Evolutionary conservation across 2,888 invertebrate species (phyloP), one percentile per base, ranked within the genome.

Genomic region (Pecten maximus): DNA sequence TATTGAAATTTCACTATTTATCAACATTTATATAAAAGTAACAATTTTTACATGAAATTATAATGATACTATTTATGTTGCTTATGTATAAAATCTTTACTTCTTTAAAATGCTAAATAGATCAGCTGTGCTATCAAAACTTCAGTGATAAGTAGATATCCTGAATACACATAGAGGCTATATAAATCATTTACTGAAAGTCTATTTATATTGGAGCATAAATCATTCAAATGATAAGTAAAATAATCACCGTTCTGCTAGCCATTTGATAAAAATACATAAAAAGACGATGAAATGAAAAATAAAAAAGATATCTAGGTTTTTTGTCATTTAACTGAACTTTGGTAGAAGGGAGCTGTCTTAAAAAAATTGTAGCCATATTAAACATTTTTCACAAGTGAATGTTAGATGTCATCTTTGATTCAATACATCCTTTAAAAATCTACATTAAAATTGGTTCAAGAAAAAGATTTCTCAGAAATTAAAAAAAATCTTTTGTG

Each of bases 161-260:
- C 15, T 74, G 4, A 28, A 10, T 35, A 23, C 8, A 74, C 6
- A 3, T 35, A 35, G 6, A 60, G 23, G 23, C 6, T n/a, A 23
- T 60, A n/a, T 60, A 60, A n/a, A 60, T 60, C 60, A n/a, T 60
- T 74, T 74, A 74, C 28, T 35, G 74, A 74, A 74, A 74, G 28
- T 74, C 74, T 74, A 16, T 74, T 74, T 74, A 35, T 35, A 74
- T 35, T 74, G 15, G 1, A 28, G 4, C 28, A 74, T 74, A 74
- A 74, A 74, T 74, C 74, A 74, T 28, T 28, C 28, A 10, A 74
- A 74, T 74, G 74, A 35, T 74, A 74, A 54, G n/a, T 6, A 6
- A 54, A 35, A 74, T 74, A 74, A 74, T 74, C 74, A 74, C 35
- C 74, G 2, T 35, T 35, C 74, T 35, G 74, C 10, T 74, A 35